Conservation (phyloP, 2,888 invertebrate species). For the Ctenicera cuprea region DNA sequence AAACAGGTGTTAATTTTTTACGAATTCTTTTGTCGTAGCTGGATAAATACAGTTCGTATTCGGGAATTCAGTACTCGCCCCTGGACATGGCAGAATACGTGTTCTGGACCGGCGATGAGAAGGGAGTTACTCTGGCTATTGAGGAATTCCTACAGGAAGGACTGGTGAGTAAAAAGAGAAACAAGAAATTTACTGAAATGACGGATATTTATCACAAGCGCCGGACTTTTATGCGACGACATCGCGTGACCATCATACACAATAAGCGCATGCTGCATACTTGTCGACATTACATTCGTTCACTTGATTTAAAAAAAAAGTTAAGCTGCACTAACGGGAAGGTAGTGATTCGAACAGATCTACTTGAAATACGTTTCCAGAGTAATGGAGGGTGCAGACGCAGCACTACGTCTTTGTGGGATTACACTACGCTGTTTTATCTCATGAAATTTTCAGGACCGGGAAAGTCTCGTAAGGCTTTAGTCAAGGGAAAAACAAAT, state of each 20-base stretch:
- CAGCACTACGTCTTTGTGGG: constrained; percentile 1
- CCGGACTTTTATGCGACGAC: constrained; percentile 5
- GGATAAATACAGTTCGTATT: constrained; percentile 72
- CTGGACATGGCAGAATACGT: constrained; percentile 89
- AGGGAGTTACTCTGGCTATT: constrained; percentile 84
- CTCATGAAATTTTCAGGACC: constrained; percentile 22
- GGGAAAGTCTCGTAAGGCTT: not conserved
- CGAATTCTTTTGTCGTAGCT: constrained; percentile 71
- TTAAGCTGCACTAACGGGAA: not conserved
- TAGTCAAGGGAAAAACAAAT: not conserved
- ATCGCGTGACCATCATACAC: not conserved
- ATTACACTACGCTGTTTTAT: constrained; percentile 3
- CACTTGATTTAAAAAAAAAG: not conserved
- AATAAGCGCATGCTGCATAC: not conserved
- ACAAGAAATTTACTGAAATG: constrained; percentile 22
- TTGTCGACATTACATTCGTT: not conserved
- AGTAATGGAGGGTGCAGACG: constrained; percentile 13
- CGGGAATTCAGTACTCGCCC: constrained; percentile 83
- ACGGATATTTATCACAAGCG: constrained; percentile 18
- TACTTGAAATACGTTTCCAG: not conserved
- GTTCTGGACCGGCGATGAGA: constrained; percentile 88
- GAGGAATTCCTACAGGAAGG: constrained; percentile 87
- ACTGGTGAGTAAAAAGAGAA: constrained; percentile 75
- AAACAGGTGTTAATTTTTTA: constrained; percentile 29
- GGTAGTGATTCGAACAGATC: too few species aligned